Conservation (phyloP, 2,888 invertebrate species). For the Standfussiana lucernea region DNA sequence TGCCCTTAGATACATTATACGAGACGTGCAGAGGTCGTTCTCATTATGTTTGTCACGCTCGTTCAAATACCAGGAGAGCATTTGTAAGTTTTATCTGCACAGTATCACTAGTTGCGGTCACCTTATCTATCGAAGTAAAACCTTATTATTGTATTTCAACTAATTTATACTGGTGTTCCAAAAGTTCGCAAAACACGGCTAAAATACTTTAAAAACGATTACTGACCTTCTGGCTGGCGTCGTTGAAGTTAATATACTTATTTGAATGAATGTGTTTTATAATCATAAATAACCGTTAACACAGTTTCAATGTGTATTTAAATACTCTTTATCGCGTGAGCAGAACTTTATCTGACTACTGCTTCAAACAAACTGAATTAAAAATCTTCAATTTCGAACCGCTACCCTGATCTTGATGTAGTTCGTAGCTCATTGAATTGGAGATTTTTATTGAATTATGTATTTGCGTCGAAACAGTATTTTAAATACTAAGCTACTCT, state of each 20-base stretch:
- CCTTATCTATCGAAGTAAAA: neutral
- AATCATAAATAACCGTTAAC: neutral
- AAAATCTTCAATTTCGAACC: conserved; percentile 51
- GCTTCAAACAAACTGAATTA: conserved; percentile 70
- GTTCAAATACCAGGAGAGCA: too few relatives aligned
- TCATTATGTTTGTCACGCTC: neutral
- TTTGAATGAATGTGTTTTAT: neutral
- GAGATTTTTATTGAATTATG: conserved; percentile 79
- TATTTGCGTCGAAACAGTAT: conserved; percentile 62
- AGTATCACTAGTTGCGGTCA: conserved; percentile 1
- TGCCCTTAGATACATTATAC: neutral
- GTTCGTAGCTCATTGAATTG: conserved; percentile 67
- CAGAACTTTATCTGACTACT: conserved; percentile 42
- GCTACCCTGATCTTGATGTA: conserved; percentile 43
- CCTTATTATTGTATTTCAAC: neutral
- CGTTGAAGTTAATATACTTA: neutral
- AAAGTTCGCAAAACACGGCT: neutral
- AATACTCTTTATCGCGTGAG: neutral
- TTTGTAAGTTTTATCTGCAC: too few relatives aligned
- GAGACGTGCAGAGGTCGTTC: conserved; percentile 1
- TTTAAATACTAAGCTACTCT: conserved; percentile 27
- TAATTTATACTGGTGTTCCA: too few relatives aligned
- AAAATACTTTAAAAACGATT: neutral
- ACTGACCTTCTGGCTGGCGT: conserved; percentile 36
- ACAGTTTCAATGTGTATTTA: neutral